Conservation (phyloP, 2,888 invertebrate species). For the Germaria angustata region DNA sequence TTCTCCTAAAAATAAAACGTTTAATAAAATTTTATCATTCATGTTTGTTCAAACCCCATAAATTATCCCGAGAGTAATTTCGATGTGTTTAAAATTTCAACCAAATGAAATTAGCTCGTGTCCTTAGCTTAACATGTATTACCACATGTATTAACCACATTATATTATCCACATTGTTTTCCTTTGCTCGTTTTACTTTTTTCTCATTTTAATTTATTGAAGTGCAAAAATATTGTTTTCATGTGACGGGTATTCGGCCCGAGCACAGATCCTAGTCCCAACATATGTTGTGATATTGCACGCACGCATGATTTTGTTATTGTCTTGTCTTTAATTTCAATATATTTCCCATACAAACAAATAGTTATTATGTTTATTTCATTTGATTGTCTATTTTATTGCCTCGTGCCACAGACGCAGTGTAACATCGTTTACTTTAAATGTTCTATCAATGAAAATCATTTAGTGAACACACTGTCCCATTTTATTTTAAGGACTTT, state of each 20-base stretch:
- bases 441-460: neutral
- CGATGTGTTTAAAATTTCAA: too few species aligned
- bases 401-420: neutral
- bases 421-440: neutral
- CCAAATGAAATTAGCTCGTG: neutral
- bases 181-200: neutral
- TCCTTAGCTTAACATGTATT: neutral
- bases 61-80: too few species aligned
- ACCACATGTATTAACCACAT: neutral
- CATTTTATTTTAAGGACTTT: neutral
- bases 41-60: too few species aligned
- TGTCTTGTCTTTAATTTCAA: neutral
- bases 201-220: neutral
- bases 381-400: constrained; percentile 1
- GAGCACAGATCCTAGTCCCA: neutral
- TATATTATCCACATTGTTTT: too few species aligned
- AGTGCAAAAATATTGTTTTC: neutral
- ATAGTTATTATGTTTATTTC: constrained; percentile 2
- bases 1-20: neutral
- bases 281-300: constrained; percentile 41
- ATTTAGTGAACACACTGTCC: neutral
- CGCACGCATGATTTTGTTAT: constrained; percentile 13
- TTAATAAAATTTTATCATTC: neutral
- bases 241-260: neutral
- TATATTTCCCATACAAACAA: neutral